phyloP scores from a whole-genome alignment of 2,113 vertebrate genomes.

The Sapayoa aenigma region DNA sequence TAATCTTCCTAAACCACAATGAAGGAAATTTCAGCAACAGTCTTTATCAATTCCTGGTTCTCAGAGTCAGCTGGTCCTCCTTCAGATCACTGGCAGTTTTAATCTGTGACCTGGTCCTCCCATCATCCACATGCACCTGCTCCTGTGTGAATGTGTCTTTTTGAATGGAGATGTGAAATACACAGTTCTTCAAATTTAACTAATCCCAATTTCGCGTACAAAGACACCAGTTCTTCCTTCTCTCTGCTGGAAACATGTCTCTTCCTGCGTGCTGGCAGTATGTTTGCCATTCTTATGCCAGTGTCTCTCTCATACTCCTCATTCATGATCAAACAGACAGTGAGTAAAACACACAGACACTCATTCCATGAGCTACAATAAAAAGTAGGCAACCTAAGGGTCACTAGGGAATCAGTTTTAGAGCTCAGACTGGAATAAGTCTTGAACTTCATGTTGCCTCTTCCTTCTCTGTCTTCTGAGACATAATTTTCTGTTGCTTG shows the following conservation, averaged over 20 bases:
- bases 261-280: not conserved
- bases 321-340: not conserved
- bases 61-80: not conserved
- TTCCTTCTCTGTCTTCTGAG: not conserved
- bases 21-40: not conserved
- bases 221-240: not conserved
- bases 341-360: not conserved
- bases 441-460: not conserved
- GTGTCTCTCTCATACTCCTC: not conserved
- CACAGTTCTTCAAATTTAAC: not conserved
- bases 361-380: not conserved
- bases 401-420: not conserved
- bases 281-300: not conserved
- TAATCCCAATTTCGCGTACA: fast-evolving
- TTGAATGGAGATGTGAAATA: not conserved
- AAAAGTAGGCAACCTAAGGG: not conserved
- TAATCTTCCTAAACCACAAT: not conserved
- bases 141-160: not conserved
- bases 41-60: not conserved
- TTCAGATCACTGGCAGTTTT: not conserved
- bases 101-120: not conserved
- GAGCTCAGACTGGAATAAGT: not conserved
- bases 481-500: not conserved
- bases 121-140: not conserved
- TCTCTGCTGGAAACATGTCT: not conserved